These are phyloP conservation scores for Agapornis roseicollis DNA, from an alignment of 2,113 vertebrate species.

Conservation along the genomic window DNA sequence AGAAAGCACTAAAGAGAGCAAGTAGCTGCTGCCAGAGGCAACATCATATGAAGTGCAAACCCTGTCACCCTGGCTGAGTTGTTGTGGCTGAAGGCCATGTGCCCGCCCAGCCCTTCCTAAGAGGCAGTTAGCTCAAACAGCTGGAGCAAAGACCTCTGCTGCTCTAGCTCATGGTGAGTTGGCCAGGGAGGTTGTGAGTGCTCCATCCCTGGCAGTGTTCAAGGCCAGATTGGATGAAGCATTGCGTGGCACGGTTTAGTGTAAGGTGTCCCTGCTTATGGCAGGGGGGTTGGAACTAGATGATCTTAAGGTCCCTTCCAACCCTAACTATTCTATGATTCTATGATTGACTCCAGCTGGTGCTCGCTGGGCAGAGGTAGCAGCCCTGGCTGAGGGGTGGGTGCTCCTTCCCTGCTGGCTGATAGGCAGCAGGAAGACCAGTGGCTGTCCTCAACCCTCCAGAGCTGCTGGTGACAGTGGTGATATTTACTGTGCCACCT, in stretches of 20 bases:
- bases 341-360: background rate
- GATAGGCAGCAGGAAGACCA: background rate
- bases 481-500: background rate
- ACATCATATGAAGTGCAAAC: fast-evolving
- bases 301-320: too few species aligned
- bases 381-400: background rate
- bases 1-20: background rate
- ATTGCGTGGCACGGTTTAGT: too few species aligned
- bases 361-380: background rate
- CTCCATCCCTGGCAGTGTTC: too few species aligned
- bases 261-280: too few species aligned
- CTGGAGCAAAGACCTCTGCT: background rate
- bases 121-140: background rate
- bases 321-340: too few species aligned
- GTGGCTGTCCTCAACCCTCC: background rate
- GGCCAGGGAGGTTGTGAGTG: too few species aligned
- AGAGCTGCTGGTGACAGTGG: background rate
- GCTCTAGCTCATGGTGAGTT: background rate
- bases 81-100: background rate
- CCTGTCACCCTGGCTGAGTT: background rate
- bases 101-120: background rate
- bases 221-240: too few species aligned
- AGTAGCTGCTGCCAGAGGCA: background rate
- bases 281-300: too few species aligned
- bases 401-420: background rate